Evolutionary conservation across 1,140 invertebrate species (phyloP), one percentile per base, ranked within the genome.

Genomic region (Bombus superbus): DNA sequence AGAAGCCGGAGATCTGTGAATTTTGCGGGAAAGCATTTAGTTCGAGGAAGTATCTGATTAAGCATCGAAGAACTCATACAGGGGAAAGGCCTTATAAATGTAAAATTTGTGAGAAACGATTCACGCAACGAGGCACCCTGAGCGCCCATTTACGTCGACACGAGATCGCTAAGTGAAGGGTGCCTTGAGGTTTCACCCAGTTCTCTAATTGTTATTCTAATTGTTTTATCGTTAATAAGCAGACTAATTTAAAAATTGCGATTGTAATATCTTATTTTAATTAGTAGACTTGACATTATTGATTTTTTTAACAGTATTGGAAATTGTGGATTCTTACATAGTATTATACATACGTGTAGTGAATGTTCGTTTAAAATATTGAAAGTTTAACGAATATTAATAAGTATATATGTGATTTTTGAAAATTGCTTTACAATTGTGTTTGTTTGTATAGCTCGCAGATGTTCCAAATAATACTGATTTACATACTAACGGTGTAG

Each of bases 1-100:
- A 96, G 89, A 96, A 95, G 83, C 96, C 96, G 3, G 96, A 95
- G 73, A 94, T 96, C 47, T 97, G 97, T 89, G 94, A 96, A 80
- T 95, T 95, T 40, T 96, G 95, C 91, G 94, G 96, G n/a, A 94
- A 98, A 91, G 96, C 96, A 53, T 98, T 98, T 92, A 97, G 97
- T 0, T 97, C 98, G 75, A 96, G 96, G 28, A 96, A 96, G 40
- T 96, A 96, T 59, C 91, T 96, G 86, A 88, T 91, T 3, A 94
- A 95, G 87, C 92, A 95, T 89, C 44, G 88, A 77, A 85, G 94
- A 8, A 94, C 91, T 25, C 95, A 95, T 77, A 95, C 95, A 1
- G 94, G 94, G 0, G 94, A 95, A 68, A 92, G 91, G 42, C 95
- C 95, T 2, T 95, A 94, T 76, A 89, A 91, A 22, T 95, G 95